A percentile compares a stretch with the other conserved stretches of the same genome.
Evolutionary conservation across 2,888 invertebrate genomes (phyloP).

Genomic region (Macropis europaea): DNA sequence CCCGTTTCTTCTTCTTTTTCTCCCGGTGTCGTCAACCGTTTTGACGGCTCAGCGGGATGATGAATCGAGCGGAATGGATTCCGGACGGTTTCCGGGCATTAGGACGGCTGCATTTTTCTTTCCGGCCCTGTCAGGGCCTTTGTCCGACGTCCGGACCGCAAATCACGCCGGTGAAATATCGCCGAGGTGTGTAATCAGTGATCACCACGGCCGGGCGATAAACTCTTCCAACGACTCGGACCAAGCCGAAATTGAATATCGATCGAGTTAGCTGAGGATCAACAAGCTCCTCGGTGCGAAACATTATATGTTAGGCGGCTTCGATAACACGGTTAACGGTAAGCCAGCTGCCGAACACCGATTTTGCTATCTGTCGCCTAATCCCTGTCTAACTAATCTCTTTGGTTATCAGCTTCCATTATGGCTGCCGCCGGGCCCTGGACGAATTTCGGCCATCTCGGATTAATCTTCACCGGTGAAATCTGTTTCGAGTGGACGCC

Average conservation of each 20-base stretch:
- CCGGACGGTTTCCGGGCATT: slow-evolving; percentile 51
- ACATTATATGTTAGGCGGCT: slow-evolving; percentile 32
- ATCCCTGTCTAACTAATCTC: slow-evolving; percentile 52
- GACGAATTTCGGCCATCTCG: slow-evolving; percentile 32
- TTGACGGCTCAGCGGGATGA: slow-evolving; percentile 47
- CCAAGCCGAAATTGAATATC: slow-evolving; percentile 45
- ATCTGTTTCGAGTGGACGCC: slow-evolving; percentile 33
- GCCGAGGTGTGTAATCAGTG: slow-evolving; percentile 6
- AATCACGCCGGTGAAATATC: slow-evolving; percentile 34
- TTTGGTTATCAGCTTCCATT: slow-evolving; percentile 47
- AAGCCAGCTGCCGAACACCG: slow-evolving; percentile 42
- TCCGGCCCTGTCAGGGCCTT: slow-evolving; percentile 34
- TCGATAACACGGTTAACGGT: slow-evolving; percentile 48
- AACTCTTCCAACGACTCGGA: slow-evolving; percentile 2
- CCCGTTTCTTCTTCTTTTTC: slow-evolving; percentile 7
- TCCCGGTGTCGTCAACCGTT: slow-evolving; percentile 20
- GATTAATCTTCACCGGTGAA: slow-evolving; percentile 39
- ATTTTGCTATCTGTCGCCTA: slow-evolving; percentile 51
- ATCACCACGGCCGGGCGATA: background rate
- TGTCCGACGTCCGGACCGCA: slow-evolving; percentile 23
- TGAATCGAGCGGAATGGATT: slow-evolving; percentile 60
- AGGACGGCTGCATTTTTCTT: slow-evolving; percentile 42
- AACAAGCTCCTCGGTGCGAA: slow-evolving; percentile 25
- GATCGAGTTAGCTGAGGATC: slow-evolving; percentile 36
- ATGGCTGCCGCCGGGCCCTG: slow-evolving; percentile 36